A percentile compares a stretch with the other conserved stretches of the same genome.
phyloP scores from a whole-genome alignment of 2,888 invertebrate genomes.

The Chironomus riparius region DNA sequence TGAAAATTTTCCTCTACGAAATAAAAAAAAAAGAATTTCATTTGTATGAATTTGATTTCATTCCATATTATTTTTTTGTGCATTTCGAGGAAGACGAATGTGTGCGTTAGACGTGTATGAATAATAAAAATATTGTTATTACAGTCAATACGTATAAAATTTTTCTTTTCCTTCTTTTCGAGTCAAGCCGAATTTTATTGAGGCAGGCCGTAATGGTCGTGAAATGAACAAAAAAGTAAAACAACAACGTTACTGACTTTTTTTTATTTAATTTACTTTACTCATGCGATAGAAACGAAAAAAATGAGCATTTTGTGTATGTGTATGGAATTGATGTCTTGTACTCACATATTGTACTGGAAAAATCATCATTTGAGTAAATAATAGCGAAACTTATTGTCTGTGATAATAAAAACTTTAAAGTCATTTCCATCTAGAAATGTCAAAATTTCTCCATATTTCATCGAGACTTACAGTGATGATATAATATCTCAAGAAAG shows the following conservation, averaged over 20 bases:
- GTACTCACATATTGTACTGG: background rate
- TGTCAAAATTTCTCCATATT: no score
- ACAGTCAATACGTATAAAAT: no score
- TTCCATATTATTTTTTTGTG: background rate
- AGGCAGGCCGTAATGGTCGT: background rate
- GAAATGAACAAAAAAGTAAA: background rate
- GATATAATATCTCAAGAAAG: no score
- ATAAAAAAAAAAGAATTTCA: background rate
- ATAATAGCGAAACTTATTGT: no score
- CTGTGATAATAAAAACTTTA: no score
- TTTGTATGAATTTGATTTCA: no score
- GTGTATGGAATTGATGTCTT: background rate
- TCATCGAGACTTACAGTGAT: no score
- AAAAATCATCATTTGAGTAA: background rate
- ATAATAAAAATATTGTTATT: background rate
- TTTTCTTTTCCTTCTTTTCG: background rate
- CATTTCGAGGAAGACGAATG: background rate
- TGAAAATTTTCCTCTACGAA: background rate
- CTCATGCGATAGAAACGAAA: background rate
- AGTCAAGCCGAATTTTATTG: constrained; percentile 16
- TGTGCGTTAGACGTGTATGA: background rate
- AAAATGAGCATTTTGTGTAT: background rate
- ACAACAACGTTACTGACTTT: background rate
- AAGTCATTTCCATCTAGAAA: no score
- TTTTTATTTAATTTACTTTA: background rate